A percentile compares a stretch with the other conserved stretches of the same genome.
Evolutionary conservation across 2,888 invertebrate species (phyloP).

Genomic region (Campoletis raptor): DNA sequence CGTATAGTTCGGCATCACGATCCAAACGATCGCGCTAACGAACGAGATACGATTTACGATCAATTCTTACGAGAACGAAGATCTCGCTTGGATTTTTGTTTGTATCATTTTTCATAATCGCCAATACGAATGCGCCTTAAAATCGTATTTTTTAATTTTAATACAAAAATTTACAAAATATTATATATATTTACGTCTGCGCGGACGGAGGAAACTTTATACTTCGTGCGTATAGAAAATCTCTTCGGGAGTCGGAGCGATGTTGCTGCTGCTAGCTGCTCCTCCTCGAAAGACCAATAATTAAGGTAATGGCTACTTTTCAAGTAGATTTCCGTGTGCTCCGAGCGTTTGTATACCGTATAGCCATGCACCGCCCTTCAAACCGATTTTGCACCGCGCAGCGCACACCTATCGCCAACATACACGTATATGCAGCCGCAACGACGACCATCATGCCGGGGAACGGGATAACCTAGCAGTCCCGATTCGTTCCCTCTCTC

Average conservation of each 20-base stretch:
- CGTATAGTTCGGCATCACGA: background rate
- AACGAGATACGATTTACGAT: background rate
- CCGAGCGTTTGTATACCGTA: constrained; percentile 41
- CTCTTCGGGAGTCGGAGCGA: constrained; percentile 56
- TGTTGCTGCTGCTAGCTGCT: constrained; percentile 27
- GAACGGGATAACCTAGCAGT: background rate
- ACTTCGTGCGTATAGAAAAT: background rate
- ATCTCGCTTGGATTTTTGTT: background rate
- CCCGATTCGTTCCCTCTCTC: background rate
- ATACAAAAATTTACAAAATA: background rate
- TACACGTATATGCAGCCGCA: background rate
- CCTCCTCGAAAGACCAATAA: constrained; percentile 80
- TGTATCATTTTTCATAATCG: background rate
- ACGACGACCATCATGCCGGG: background rate
- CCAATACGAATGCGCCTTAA: background rate
- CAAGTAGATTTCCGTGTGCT: constrained; percentile 83
- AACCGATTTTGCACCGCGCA: constrained; percentile 71
- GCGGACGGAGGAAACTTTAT: constrained; percentile 17
- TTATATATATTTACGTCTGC: background rate
- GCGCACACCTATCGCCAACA: background rate
- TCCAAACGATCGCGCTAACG: background rate
- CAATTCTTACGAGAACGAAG: background rate
- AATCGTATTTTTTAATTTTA: background rate
- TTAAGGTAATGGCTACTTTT: constrained; percentile 84
- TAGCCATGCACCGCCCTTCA: constrained; percentile 57